These are phyloP conservation scores for Myrmecobius fasciatus DNA, from an alignment of 2,113 vertebrate genomes.

Conservation along the genomic window DNA sequence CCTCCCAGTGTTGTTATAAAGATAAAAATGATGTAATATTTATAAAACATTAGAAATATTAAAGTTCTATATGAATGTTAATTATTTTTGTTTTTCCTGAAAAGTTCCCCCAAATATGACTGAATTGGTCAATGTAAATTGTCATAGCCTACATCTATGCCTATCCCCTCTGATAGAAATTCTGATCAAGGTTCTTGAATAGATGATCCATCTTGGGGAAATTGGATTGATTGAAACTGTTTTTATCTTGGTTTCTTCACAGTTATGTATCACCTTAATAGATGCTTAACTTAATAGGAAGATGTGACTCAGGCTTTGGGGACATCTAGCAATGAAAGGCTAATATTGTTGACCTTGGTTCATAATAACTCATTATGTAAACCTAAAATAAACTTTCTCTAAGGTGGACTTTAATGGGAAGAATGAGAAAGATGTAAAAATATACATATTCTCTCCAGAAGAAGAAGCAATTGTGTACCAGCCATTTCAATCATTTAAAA, in stretches of 20 bases:
- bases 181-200: neutral
- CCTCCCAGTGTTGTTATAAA: neutral
- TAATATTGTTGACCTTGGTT: neutral
- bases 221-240: neutral
- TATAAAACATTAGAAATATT: neutral
- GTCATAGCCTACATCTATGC: neutral
- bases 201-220: neutral
- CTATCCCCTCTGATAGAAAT: neutral
- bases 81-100: neutral
- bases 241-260: neutral
- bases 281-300: neutral
- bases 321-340: neutral
- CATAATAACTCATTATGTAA: neutral
- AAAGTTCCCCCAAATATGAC: neutral
- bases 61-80: neutral
- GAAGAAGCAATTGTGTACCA: neutral
- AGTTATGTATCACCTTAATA: neutral
- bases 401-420: neutral
- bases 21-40: neutral
- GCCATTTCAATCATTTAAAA: neutral
- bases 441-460: neutral
- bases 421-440: neutral
- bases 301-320: neutral
- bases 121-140: neutral
- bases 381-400: neutral